Conservation (phyloP, 2,888 invertebrate species). For the Boloria selene region DNA sequence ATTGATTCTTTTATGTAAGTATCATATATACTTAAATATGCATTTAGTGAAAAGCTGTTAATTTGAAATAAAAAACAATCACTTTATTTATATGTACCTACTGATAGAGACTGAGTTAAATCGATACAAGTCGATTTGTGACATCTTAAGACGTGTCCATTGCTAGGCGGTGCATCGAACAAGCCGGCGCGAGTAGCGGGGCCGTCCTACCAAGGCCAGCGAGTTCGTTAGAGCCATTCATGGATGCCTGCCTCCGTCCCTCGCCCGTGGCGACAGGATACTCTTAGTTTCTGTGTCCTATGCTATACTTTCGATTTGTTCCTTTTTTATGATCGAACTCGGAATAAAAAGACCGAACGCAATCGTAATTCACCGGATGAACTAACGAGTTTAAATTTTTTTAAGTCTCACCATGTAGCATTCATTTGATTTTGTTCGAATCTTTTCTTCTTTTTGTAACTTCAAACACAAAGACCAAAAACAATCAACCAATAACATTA, state of each 20-base stretch:
- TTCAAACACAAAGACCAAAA: background rate
- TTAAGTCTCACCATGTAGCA: conserved; percentile 62
- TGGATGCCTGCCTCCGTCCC: conserved; percentile 70
- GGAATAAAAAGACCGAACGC: conserved; percentile 68
- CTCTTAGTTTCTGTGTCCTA: conserved; percentile 68
- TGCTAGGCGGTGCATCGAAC: conserved; percentile 35
- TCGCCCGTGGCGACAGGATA: conserved; percentile 67
- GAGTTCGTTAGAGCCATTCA: conserved; percentile 80
- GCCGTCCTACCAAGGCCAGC: conserved; percentile 76
- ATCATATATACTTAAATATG: too few relatives aligned
- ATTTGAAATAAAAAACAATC: too few relatives aligned
- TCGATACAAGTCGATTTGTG: conserved; percentile 31
- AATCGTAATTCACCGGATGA: conserved; percentile 80
- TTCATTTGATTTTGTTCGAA: conserved; percentile 69
- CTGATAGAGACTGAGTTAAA: background rate
- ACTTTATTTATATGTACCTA: too few relatives aligned
- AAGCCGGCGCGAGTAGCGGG: conserved; percentile 51
- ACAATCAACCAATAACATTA: too few relatives aligned
- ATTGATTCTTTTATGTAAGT: too few relatives aligned
- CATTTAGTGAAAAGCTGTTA: too few relatives aligned
- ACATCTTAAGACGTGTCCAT: conserved; percentile 41
- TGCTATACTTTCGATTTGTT: conserved; percentile 71
- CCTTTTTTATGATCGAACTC: conserved; percentile 62
- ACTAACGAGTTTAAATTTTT: conserved; percentile 77
- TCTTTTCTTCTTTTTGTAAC: conserved; percentile 26